These are phyloP conservation scores for Macrotis lagotis DNA, from an alignment of 2,113 vertebrate species.

Conservation along the genomic window DNA sequence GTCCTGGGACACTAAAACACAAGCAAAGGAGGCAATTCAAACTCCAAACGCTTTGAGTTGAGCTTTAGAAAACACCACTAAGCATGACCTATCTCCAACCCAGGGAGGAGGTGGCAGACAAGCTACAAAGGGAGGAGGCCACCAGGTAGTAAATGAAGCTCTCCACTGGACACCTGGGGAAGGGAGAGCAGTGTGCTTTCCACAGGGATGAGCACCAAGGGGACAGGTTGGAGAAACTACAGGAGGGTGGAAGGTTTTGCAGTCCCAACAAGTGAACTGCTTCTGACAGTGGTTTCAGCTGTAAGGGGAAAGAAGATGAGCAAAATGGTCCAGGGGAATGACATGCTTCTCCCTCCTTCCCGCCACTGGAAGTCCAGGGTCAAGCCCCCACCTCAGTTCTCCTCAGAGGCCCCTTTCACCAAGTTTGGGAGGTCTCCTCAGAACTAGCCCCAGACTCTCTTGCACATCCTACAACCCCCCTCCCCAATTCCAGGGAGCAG, in stretches of 20 bases:
- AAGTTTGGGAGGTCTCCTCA: not conserved
- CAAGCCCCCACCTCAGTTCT: not conserved
- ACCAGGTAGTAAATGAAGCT: too few species aligned
- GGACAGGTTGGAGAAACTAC: not conserved
- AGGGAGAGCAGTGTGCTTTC: not conserved
- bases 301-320: not conserved
- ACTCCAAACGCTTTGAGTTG: not conserved
- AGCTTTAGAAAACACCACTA: not conserved
- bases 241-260: not conserved
- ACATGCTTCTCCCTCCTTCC: not conserved
- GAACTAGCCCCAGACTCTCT: not conserved
- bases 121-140: too few species aligned
- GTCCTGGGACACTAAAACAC: constrained; percentile 89
- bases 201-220: not conserved
- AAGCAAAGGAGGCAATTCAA: constrained; percentile 14
- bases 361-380: not conserved
- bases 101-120: too few species aligned
- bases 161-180: not conserved
- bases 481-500: not conserved
- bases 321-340: not conserved
- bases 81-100: not conserved
- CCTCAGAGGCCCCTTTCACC: not conserved
- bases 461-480: not conserved
- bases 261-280: not conserved
- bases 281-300: not conserved